Evolutionary conservation across 2,888 invertebrate species (phyloP), one percentile per base, ranked within the genome.

Genomic region (Venusia cambrica): DNA sequence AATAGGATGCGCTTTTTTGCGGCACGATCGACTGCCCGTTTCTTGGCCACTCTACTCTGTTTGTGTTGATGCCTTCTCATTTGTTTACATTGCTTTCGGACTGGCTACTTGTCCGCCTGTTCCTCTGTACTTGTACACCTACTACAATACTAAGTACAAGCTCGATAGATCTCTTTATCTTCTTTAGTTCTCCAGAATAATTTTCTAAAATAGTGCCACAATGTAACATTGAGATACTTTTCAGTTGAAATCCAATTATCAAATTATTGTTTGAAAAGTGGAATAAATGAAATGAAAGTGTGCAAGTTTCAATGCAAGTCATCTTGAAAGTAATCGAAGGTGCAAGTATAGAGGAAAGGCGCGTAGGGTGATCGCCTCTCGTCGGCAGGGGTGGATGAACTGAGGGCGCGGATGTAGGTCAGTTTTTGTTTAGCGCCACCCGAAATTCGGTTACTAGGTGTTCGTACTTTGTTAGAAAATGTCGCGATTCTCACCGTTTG

Each of bases 1-100:
- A 85, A 85, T 85, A 77, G 77, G 84, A 85, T 85, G 87, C 87
- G 84, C 81, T 87, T 87, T 87, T 77, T 84, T 62, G 77, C 75
- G 73, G 65, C 71, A 67, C 74, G 71, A 79, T 74, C 79, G 77
- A 70, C 62, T 66, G 65, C 51, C 63, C 67, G 71, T 50, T 69
- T 64, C 67, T 67, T 66, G 66, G 62, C 56, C 62, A 48, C 62
- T 13, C 41, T 38, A 45, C 37, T 49, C 49, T 55, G 56, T 51
- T 60, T 56, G 52, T 52, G 55, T 56, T 49, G n/a, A n/a, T n/a
- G n/a, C n/a, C n/a, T n/a, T n/a, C n/a, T n/a, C 54, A 60, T 64
- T 74, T 75, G 72, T 79, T 76, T 75, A 73, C 69, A 49, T 62
- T 11, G 33, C 24, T 34, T 19, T 38, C 16, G 26, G 14, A 17